Base-by-base conservation (phyloP, 2,888 invertebrate genomes). In the Galeruca laticollis region DNA sequence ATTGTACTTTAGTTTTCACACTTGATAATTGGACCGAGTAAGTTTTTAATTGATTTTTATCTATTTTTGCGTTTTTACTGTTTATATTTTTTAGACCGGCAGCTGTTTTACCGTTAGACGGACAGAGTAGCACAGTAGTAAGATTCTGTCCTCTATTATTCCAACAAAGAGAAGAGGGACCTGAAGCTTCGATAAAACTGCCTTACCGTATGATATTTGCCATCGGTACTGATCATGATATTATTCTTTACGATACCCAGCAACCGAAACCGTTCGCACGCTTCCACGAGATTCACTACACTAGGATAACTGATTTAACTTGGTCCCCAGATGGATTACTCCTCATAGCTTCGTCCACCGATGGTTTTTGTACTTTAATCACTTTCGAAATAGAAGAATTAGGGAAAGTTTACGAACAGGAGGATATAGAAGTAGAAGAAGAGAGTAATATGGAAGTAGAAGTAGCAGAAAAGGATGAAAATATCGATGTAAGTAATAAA, bases 201-300 rank as follows among this genome's bases (percentile, higher is more conserved):
- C 92, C 92, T 0, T 94, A 93, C 82, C 89, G 98, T 70, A 90
- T 95, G 87, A 87, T 99, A 68, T 94, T 97, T 83, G 98, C 98
- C 0, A 92, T 98, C 13, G 97, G 94, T 20, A 96, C 98, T 1
- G 92, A 93, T 77, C 93, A 93, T 78, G 92, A 94, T 31, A 91
- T 99, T 37, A 87, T 95, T 68, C 86, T 97, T 49, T 96, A 95
- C 82, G 97, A 97, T 81, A 96, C 96, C 0, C 95, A 97, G 83
- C 95, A 95, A 81, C 83, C 86, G 3, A 86, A 89, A 43, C 97
- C 97, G 0, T 91, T 97, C 84, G 95, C 92, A 9, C 87, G 91
- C 63, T 88, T 96, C 65, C 90, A 93, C 26, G 93, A 95, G 81
- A 94, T 97, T 76, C 96, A 97, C 83, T 96, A 96, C 80, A 94